Conservation (phyloP, 2,888 invertebrate genomes). For the Leucoma salicis region DNA sequence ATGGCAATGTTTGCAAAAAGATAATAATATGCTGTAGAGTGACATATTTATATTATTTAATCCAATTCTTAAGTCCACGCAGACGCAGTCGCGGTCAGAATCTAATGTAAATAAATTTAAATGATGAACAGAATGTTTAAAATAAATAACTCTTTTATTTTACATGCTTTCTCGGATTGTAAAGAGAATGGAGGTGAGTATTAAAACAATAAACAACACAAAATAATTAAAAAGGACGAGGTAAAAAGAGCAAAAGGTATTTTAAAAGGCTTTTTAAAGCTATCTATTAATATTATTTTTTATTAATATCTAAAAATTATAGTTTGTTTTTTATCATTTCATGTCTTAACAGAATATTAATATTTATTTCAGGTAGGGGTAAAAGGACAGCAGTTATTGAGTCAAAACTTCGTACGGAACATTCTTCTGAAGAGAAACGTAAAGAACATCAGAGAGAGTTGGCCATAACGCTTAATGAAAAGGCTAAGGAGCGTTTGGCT, state of each 20-base stretch:
- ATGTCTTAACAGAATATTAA: neutral
- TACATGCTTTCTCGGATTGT: constrained; percentile 67
- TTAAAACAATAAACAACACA: neutral
- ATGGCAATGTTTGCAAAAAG: too few relatives aligned
- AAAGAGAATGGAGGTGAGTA: constrained; percentile 78
- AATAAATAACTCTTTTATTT: constrained; percentile 62
- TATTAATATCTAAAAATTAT: neutral
- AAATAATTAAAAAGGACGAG: too few relatives aligned
- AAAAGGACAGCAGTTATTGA: constrained; percentile 96
- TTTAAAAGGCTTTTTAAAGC: too few relatives aligned
- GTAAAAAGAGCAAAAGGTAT: too few relatives aligned
- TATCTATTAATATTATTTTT: too few relatives aligned
- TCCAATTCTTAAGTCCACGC: too few relatives aligned
- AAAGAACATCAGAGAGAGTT: constrained; percentile 98
- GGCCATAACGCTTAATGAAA: constrained; percentile 93
- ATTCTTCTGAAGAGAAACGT: constrained; percentile 98
- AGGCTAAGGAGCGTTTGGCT: constrained; percentile 95
- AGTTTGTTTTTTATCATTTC: neutral
- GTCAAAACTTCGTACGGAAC: constrained; percentile 95
- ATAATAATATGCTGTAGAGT: too few relatives aligned
- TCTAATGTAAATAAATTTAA: too few relatives aligned
- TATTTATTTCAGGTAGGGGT: constrained; percentile 80
- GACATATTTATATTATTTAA: too few relatives aligned
- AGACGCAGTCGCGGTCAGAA: too few relatives aligned
- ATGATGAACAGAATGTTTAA: constrained; percentile 35